These are phyloP conservation scores for Rotaria socialis DNA, from an alignment of 2,888 invertebrate genomes.

Conservation along the genomic window DNA sequence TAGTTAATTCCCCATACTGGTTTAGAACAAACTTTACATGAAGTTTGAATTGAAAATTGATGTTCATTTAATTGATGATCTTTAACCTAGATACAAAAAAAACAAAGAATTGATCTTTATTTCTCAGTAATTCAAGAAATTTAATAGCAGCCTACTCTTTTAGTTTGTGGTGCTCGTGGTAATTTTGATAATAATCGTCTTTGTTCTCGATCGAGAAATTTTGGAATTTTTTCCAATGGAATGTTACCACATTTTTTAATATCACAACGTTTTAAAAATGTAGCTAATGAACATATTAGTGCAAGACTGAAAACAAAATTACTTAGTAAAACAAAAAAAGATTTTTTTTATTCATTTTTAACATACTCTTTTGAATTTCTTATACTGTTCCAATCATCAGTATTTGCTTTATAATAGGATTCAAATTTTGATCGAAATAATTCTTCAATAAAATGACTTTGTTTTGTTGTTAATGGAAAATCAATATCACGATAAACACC, in stretches of 20 bases:
- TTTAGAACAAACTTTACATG: conserved; percentile 37
- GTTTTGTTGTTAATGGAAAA: conserved; percentile 15
- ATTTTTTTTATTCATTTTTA: neutral
- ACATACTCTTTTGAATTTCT: conserved; percentile 9
- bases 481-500: neutral
- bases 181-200: conserved; percentile 30
- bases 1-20: conserved; percentile 46
- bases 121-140: neutral
- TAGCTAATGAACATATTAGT: conserved; percentile 40
- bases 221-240: conserved; percentile 46
- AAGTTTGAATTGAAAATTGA: neutral
- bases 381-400: conserved; percentile 34
- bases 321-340: no score
- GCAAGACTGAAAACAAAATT: conserved; percentile 27
- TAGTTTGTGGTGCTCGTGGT: neutral
- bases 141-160: neutral
- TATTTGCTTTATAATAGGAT: conserved; percentile 24
- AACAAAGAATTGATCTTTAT: neutral
- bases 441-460: conserved; percentile 36
- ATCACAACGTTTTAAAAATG: conserved; percentile 38
- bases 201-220: conserved; percentile 39
- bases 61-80: conserved; percentile 34
- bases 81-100: neutral
- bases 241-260: conserved; percentile 43
- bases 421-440: conserved; percentile 1